phyloP scores from a whole-genome alignment of 2,888 invertebrate species.

The Suillia variegata region DNA sequence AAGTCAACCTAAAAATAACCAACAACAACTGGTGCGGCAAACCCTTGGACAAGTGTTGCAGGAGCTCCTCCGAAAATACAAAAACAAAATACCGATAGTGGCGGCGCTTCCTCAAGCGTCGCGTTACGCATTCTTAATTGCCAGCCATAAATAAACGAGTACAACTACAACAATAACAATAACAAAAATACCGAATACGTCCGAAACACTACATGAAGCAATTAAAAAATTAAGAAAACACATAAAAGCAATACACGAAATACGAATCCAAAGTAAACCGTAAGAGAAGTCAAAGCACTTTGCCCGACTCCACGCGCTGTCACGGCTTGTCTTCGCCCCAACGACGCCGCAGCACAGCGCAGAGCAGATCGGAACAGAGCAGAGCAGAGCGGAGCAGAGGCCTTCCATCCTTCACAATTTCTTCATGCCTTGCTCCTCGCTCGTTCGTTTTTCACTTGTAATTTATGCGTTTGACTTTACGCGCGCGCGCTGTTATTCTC shows the following conservation, averaged over 20 bases:
- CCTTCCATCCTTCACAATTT: too few relatives aligned
- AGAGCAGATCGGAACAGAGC: too few relatives aligned
- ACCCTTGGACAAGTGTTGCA: too few relatives aligned
- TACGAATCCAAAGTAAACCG: background rate
- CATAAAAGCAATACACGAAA: too few relatives aligned
- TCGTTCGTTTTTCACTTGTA: conserved; percentile 1
- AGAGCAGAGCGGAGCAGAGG: conserved; percentile 9
- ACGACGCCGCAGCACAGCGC: too few relatives aligned
- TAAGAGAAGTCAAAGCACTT: conserved; percentile 18
- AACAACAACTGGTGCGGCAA: background rate
- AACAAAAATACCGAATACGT: conserved; percentile 19
- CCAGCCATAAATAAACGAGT: conserved; percentile 24
- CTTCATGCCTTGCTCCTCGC: conserved; percentile 10
- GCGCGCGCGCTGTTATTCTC: too few relatives aligned
- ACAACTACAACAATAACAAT: too few relatives aligned
- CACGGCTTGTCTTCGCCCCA: background rate
- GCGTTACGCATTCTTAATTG: conserved; percentile 51
- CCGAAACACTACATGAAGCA: conserved; percentile 29
- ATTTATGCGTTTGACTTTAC: too few relatives aligned
- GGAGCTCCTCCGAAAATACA: too few relatives aligned
- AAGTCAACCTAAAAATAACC: too few relatives aligned
- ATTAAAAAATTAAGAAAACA: conserved; percentile 43
- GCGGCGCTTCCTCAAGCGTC: conserved; percentile 21
- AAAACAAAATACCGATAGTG: too few relatives aligned
- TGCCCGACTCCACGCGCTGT: background rate